Evolutionary conservation across 2,888 invertebrate species (phyloP), one percentile per base, ranked within the genome.

Genomic region (Drosophila merina): DNA sequence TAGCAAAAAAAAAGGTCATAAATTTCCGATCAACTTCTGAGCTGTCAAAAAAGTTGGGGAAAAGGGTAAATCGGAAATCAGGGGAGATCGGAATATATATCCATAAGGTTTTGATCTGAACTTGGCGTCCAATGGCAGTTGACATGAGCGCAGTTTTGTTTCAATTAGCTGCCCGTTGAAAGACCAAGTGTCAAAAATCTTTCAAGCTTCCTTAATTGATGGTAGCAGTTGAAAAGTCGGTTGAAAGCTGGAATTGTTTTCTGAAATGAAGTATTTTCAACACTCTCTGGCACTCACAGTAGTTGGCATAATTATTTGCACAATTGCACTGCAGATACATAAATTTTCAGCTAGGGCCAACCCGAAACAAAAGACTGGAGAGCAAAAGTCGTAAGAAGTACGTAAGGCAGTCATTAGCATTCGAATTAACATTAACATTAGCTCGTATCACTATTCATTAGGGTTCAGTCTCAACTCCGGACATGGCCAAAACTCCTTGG

Each of bases 341-440:
- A 86, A 69, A 42, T 64, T 54, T 44, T 47, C 45, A 49, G 54
- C 40, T 45, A 28, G 26, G 42, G 48, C 57, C 26, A 40, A 40
- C 49, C 38, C 47, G 49, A 68, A 36, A 68, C 69, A 79, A 69
- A 85, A 78, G 89, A 89, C 78, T 80, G 76, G 72, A 73, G 75
- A 70, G 31, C 47, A 56, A 66, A 75, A 75, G 20, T 31, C 30
- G 54, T 44, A 26, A 51, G 28, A 48, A 31, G 12, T 50, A 30
- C 52, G 42, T 26, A 42, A n/a, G 30, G 30, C 30, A 14, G 38
- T 67, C 44, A 64, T 66, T 64, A 66, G 52, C 55, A 68, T 57
- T 50, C 38, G 69, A 58, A 71, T 71, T 71, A 57, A 44, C 71
- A 71, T 55, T 70, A 56, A 70, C 70, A 70, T 55, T 69, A 59